Percentiles rank a stretch among this genome's conserved stretches.
These are phyloP conservation scores for Phaethornis superciliosus DNA, from an alignment of 2,113 vertebrate species.

Conservation along the genomic window DNA sequence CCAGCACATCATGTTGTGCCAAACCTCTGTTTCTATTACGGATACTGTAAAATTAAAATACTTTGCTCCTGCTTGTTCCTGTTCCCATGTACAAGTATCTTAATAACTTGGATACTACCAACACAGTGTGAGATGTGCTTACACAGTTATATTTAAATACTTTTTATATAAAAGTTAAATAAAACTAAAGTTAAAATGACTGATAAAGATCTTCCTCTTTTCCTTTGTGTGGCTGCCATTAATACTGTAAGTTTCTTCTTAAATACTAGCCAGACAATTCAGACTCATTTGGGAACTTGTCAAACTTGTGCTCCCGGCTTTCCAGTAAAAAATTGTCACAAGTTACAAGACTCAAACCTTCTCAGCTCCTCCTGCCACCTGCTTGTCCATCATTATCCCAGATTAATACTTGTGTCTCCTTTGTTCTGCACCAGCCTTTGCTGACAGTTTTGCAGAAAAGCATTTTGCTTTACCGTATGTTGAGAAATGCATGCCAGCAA, in stretches of 20 bases:
- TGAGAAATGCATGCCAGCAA: slow-evolving; percentile 25
- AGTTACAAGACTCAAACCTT: not conserved
- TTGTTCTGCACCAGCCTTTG: not conserved
- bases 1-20: rapidly evolving
- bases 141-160: not conserved
- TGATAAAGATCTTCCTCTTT: slow-evolving; percentile 13
- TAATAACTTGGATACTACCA: not conserved
- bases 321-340: slow-evolving; percentile 50
- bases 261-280: not conserved
- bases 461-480: not conserved
- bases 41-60: not conserved
- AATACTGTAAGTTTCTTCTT: not conserved
- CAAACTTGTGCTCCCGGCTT: slow-evolving; percentile 43
- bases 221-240: slow-evolving; percentile 17
- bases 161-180: not conserved
- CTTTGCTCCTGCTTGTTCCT: not conserved
- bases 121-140: not conserved
- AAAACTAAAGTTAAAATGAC: not conserved
- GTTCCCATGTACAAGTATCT: not conserved
- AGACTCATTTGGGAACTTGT: slow-evolving; percentile 15
- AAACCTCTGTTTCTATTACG: not conserved
- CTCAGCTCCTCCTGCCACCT: slow-evolving; percentile 20
- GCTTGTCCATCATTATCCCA: slow-evolving; percentile 15
- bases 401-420: slow-evolving; percentile 17
- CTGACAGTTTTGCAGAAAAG: not conserved